These are phyloP conservation scores for Ectobius pallidus DNA, from an alignment of 2,888 invertebrate species.

Conservation along the genomic window DNA sequence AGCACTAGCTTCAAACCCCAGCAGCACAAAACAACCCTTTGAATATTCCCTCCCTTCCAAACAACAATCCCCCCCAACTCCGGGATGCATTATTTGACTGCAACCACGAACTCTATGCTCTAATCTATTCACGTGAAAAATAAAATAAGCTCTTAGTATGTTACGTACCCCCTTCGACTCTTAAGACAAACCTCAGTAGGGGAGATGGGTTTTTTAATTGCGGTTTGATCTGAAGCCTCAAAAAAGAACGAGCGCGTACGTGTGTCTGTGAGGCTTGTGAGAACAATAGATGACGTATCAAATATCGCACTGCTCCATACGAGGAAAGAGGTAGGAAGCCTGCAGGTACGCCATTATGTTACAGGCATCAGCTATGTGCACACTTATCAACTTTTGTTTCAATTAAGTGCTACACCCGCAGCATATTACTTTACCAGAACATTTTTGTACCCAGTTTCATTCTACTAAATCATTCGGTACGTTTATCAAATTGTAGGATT, in stretches of 20 bases:
- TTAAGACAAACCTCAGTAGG: too few species aligned
- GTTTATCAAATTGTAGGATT: too few species aligned
- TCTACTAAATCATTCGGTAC: too few species aligned
- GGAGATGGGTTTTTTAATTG: slow-evolving; percentile 21
- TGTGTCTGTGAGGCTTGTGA: neutral
- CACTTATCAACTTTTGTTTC: too few species aligned
- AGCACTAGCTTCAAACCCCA: slow-evolving; percentile 26
- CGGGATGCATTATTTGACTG: slow-evolving; percentile 27
- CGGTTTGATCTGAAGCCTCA: slow-evolving; percentile 8
- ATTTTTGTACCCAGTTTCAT: too few species aligned
- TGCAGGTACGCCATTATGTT: neutral
- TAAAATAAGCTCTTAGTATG: slow-evolving; percentile 15
- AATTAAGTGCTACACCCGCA: too few species aligned
- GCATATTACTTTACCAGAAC: too few species aligned
- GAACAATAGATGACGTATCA: too few species aligned
- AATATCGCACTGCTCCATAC: too few species aligned
- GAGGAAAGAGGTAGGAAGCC: too few species aligned
- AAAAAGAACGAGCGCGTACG: neutral
- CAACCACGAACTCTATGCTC: neutral
- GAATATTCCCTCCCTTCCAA: neutral
- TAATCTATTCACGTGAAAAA: slow-evolving; percentile 16
- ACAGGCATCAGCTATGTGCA: neutral
- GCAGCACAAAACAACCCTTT: slow-evolving; percentile 9
- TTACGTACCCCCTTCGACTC: slow-evolving; percentile 14
- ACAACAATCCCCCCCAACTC: neutral